phyloP scores from a whole-genome alignment of 2,113 vertebrate genomes.

The Osmerus mordax region DNA sequence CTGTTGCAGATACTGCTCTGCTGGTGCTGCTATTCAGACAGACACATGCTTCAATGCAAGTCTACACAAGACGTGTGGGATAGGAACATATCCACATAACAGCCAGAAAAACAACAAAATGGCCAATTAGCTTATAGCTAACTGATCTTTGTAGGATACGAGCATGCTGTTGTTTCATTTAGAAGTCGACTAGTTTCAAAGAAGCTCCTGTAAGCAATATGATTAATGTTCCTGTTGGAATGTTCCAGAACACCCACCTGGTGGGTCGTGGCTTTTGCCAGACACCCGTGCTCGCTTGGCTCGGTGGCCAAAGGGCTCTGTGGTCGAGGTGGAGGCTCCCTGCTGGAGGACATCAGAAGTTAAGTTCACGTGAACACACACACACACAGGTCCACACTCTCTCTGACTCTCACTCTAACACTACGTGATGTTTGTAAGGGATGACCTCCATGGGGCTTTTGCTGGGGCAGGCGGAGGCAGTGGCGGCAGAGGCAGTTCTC shows the following conservation, averaged over 20 bases:
- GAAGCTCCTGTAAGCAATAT: too few relatives aligned
- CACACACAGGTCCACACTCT: conserved; percentile 2
- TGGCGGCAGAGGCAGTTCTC: conserved; percentile 94
- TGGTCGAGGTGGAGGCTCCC: conserved; percentile 96
- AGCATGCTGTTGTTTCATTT: background rate
- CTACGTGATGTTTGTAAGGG: too few relatives aligned
- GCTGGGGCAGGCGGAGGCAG: conserved; percentile 72
- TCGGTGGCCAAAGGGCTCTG: conserved; percentile 95
- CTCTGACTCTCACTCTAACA: conserved; percentile 8
- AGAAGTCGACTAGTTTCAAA: background rate
- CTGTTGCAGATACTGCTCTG: conserved; percentile 98
- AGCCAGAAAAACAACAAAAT: too few relatives aligned
- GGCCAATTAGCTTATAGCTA: conserved; percentile 4
- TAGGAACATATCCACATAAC: background rate
- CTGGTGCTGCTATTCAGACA: conserved; percentile 86
- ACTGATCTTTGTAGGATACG: background rate
- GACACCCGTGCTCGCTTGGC: conserved; percentile 97
- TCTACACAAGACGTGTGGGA: background rate
- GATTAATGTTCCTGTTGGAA: background rate
- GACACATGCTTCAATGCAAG: background rate
- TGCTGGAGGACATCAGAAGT: conserved; percentile 48
- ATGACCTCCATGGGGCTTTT: conserved; percentile 96
- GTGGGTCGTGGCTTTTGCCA: conserved; percentile 95
- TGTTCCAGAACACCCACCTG: conserved; percentile 73
- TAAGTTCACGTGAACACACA: conserved; percentile 9